Percentiles rank a stretch among this genome's conserved stretches.
Conservation (phyloP, 2,797 vertebrate species). For the Melanotaenia maccullochi region DNA sequence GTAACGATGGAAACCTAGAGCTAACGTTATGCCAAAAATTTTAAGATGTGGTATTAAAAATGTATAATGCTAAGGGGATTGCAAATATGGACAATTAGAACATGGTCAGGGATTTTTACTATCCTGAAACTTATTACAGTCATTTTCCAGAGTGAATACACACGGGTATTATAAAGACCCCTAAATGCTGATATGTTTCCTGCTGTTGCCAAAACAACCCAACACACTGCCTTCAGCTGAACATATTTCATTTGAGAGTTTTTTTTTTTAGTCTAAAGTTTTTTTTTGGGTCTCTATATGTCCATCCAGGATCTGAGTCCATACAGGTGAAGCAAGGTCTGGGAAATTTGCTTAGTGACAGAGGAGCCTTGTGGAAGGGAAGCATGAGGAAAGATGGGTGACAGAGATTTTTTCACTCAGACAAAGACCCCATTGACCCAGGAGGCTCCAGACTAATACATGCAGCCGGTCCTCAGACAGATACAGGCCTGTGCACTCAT, state of each 20-base stretch:
- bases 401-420: conserved; percentile 40
- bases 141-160: conserved; percentile 55
- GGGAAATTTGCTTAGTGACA: conserved; percentile 31
- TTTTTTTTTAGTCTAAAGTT: background rate
- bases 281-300: conserved; percentile 15
- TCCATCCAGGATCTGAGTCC: conserved; percentile 40
- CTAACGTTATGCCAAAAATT: conserved; percentile 37
- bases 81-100: conserved; percentile 37
- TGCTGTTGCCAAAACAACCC: conserved; percentile 38
- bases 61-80: conserved; percentile 18
- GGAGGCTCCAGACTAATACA: conserved; percentile 50
- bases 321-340: conserved; percentile 48
- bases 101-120: conserved; percentile 49
- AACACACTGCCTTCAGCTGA: conserved; percentile 16
- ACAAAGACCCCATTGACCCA: conserved; percentile 73
- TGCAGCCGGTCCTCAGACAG: conserved; percentile 46
- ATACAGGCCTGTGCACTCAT: conserved; percentile 35
- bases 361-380: conserved; percentile 28
- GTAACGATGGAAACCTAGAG: conserved; percentile 38
- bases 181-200: conserved; percentile 38
- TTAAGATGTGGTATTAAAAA: conserved; percentile 48
- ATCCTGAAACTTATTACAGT: conserved; percentile 55
- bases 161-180: conserved; percentile 43
- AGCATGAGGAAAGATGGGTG: conserved; percentile 56
- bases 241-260: conserved; percentile 19